phyloP scores from a whole-genome alignment of 2,888 invertebrate species.

The Drosophila limbata region DNA sequence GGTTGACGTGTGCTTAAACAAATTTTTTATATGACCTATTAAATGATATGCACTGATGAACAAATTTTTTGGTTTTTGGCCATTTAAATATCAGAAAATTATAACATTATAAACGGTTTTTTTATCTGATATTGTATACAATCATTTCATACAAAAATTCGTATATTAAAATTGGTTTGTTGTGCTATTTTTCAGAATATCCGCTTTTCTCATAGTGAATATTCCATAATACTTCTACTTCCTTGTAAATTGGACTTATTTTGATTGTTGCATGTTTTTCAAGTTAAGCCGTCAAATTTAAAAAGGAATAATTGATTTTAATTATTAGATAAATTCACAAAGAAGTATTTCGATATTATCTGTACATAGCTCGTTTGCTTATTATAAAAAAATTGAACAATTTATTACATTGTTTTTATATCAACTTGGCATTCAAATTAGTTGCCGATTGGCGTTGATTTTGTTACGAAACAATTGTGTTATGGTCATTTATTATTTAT shows the following conservation, averaged over 20 bases:
- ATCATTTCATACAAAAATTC: too few species aligned
- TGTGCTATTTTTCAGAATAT: too few species aligned
- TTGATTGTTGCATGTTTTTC: neutral
- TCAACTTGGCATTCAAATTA: constrained; percentile 42
- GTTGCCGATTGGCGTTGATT: constrained; percentile 41
- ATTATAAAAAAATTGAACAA: neutral
- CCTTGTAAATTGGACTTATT: neutral
- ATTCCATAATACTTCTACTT: too few species aligned
- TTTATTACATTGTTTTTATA: constrained; percentile 8
- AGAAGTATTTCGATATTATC: constrained; percentile 2
- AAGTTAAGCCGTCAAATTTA: neutral
- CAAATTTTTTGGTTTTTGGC: too few species aligned
- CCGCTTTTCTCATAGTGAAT: too few species aligned
- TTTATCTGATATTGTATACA: too few species aligned
- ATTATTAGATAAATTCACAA: constrained; percentile 9
- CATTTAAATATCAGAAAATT: too few species aligned
- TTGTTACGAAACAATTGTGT: constrained; percentile 48
- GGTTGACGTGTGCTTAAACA: too few species aligned
- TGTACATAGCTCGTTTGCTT: neutral
- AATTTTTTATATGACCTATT: too few species aligned
- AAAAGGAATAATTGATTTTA: neutral
- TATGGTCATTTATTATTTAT: constrained; percentile 38
- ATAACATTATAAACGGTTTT: too few species aligned
- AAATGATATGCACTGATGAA: too few species aligned
- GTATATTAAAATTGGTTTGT: too few species aligned